Percentiles rank a stretch among this genome's conserved stretches.
phyloP scores from a whole-genome alignment of 2,113 vertebrate genomes.

The Oncorhynchus kisutch region DNA sequence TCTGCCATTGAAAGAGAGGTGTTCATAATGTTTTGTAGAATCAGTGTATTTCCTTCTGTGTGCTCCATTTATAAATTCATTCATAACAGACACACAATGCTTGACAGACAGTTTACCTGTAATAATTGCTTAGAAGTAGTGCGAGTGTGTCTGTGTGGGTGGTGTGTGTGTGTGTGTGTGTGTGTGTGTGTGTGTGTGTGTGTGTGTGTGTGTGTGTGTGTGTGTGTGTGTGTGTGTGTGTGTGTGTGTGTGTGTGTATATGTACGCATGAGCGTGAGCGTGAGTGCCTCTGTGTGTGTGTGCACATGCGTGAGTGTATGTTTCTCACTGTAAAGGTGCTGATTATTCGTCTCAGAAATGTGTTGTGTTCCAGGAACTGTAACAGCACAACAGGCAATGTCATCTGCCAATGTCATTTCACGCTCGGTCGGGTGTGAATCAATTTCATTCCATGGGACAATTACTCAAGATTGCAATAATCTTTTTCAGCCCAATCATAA shows the following conservation, averaged over 20 bases:
- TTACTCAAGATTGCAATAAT: constrained; percentile 74
- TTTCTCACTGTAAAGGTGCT: too few species aligned
- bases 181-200: too few species aligned
- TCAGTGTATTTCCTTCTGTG: constrained; percentile 3
- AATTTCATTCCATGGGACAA: constrained; percentile 79
- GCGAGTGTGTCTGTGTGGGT: too few species aligned
- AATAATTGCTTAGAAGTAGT: constrained; percentile 22
- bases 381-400: constrained; percentile 67
- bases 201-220: too few species aligned
- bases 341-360: constrained; percentile 72
- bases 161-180: too few species aligned
- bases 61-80: constrained; percentile 34
- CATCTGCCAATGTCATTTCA: constrained; percentile 81
- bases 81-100: constrained; percentile 28
- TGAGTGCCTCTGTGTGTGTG: neutral
- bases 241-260: neutral
- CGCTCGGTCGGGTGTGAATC: constrained; percentile 77
- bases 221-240: neutral
- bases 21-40: too few species aligned
- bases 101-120: constrained; percentile 35
- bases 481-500: constrained; percentile 63
- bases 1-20: too few species aligned
- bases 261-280: too few species aligned
- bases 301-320: neutral
- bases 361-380: constrained; percentile 71